Conservation (phyloP, 2,113 vertebrate species). For the Laticauda colubrina region DNA sequence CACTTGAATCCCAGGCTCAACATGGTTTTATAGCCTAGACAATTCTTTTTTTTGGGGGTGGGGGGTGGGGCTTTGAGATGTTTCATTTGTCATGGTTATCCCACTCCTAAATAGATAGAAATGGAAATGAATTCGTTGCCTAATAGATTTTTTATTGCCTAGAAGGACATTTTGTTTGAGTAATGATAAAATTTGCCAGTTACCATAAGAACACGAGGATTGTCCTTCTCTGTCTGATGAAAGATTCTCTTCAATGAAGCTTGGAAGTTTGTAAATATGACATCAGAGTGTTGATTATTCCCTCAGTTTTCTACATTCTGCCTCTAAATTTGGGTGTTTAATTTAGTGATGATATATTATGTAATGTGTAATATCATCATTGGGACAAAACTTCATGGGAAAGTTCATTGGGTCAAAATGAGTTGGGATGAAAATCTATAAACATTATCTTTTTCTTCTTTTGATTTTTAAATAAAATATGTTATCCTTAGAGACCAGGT, state of each 20-base stretch:
- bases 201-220: background rate
- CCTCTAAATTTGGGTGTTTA: background rate
- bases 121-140: slow-evolving; percentile 50
- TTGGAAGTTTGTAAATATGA: background rate
- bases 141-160: slow-evolving; percentile 41
- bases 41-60: too few species aligned
- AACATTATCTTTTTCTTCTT: background rate
- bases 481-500: background rate
- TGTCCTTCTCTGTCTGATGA: background rate
- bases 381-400: background rate
- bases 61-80: slow-evolving; percentile 7
- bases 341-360: background rate
- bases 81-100: slow-evolving; percentile 41
- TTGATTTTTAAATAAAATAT: background rate
- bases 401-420: background rate
- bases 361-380: background rate
- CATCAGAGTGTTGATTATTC: background rate
- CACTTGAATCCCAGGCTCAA: slow-evolving; percentile 50
- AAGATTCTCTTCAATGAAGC: background rate
- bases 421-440: background rate
- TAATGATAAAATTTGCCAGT: slow-evolving; percentile 1
- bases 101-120: slow-evolving; percentile 51
- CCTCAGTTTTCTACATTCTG: background rate
- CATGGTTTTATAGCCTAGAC: slow-evolving; percentile 19
- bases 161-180: slow-evolving; percentile 48